phyloP scores from a whole-genome alignment of 2,113 vertebrate genomes.

The Microcebus griseorufus region DNA sequence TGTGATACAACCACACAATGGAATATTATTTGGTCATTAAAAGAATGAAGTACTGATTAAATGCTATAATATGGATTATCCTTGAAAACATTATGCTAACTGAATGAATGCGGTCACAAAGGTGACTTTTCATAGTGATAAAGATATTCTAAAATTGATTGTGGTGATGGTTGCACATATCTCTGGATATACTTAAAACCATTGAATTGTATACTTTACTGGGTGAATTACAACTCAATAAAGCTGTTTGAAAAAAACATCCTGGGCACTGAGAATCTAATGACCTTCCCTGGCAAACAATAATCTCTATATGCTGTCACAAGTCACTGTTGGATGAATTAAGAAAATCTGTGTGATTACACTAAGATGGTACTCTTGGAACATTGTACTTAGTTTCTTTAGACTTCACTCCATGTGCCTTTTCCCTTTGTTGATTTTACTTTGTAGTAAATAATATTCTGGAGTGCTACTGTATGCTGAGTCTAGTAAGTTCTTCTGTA shows the following conservation, averaged over 20 bases:
- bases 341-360: not conserved
- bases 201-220: not conserved
- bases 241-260: not conserved
- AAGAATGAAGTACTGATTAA: not conserved
- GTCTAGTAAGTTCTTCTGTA: not conserved
- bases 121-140: not conserved
- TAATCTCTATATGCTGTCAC: not conserved
- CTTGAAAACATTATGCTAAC: not conserved
- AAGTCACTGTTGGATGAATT: not conserved
- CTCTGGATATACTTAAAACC: not conserved
- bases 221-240: not conserved
- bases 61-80: not conserved
- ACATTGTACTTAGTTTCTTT: not conserved
- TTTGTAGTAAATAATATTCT: not conserved
- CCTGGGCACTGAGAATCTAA: not conserved
- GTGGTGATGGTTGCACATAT: not conserved
- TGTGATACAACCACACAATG: not conserved
- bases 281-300: not conserved
- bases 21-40: not conserved
- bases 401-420: not conserved
- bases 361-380: not conserved
- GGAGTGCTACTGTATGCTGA: not conserved
- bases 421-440: conserved; percentile 15
- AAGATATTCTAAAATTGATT: not conserved
- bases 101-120: not conserved